Percentiles rank a stretch among this genome's conserved stretches.
Evolutionary conservation across 2,888 invertebrate species (phyloP).

Genomic region (Agriopis marginaria): DNA sequence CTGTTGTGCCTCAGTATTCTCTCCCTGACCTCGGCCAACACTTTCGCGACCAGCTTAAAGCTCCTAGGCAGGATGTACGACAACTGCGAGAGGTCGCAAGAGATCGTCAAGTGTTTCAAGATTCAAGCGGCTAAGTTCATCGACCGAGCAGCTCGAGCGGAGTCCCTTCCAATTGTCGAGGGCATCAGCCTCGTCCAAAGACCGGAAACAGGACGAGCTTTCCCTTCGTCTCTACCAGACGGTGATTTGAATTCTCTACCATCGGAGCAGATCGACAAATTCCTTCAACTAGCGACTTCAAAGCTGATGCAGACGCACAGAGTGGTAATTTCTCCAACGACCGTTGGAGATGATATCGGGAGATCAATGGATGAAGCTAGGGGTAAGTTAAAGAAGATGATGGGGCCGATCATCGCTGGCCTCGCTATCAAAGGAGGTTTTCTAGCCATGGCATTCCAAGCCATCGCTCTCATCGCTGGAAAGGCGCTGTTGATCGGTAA

Average conservation of each 20-base stretch:
- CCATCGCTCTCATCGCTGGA: slow-evolving; percentile 91
- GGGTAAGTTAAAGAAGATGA: slow-evolving; percentile 88
- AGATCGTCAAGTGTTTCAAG: slow-evolving; percentile 90
- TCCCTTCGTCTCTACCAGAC: slow-evolving; percentile 83
- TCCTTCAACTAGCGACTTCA: slow-evolving; percentile 84
- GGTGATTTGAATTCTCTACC: slow-evolving; percentile 87
- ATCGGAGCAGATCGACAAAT: slow-evolving; percentile 86
- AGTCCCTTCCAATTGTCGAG: slow-evolving; percentile 87
- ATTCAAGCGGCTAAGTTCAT: slow-evolving; percentile 89
- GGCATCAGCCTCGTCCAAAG: slow-evolving; percentile 87
- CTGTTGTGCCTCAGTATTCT: slow-evolving; percentile 69
- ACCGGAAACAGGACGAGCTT: slow-evolving; percentile 74
- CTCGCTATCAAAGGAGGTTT: slow-evolving; percentile 90
- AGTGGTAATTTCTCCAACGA: slow-evolving; percentile 81
- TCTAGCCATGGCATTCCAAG: slow-evolving; percentile 91
- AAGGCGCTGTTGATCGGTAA: slow-evolving; percentile 94
- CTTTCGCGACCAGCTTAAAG: slow-evolving; percentile 77
- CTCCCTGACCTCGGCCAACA: slow-evolving; percentile 70
- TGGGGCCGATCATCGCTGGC: slow-evolving; percentile 89
- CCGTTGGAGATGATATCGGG: slow-evolving; percentile 76
- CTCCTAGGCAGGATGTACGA: slow-evolving; percentile 85
- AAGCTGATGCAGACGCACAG: slow-evolving; percentile 88
- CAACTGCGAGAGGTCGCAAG: slow-evolving; percentile 88
- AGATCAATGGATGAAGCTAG: slow-evolving; percentile 84
- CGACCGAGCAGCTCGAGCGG: slow-evolving; percentile 88